Percentiles rank a stretch among this genome's conserved stretches.
phyloP scores from a whole-genome alignment of 2,797 vertebrate species.

The Acrocephalus scirpaceus region DNA sequence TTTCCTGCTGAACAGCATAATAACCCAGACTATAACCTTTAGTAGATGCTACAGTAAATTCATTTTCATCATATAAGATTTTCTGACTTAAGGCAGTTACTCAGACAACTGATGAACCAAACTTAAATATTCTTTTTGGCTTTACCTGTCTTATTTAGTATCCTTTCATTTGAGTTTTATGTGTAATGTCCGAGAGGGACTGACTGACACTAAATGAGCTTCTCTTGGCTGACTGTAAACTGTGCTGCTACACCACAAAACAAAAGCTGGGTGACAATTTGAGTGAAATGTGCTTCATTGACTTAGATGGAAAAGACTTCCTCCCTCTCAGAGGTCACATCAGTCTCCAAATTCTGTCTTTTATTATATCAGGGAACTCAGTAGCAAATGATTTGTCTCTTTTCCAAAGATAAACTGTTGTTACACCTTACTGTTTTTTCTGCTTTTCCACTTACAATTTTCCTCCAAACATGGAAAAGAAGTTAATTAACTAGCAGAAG shows the following conservation, averaged over 20 bases:
- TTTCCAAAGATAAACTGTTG: neutral
- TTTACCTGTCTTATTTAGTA: neutral
- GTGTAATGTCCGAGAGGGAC: neutral
- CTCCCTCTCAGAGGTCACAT: neutral
- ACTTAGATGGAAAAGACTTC: neutral
- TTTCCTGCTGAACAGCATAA: neutral
- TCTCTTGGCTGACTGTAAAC: neutral
- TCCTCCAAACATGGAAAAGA: neutral
- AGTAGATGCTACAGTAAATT: neutral
- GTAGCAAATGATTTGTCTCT: neutral
- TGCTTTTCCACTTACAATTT: neutral
- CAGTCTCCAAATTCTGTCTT: neutral
- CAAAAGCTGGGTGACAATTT: neutral
- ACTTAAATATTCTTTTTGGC: neutral
- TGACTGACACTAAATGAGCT: neutral
- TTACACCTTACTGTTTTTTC: neutral
- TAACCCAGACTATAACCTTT: neutral
- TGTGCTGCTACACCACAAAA: neutral
- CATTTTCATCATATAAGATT: neutral
- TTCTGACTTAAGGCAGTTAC: neutral
- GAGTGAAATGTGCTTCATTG: neutral
- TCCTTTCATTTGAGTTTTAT: neutral
- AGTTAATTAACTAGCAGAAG: neutral
- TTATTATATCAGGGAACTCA: neutral
- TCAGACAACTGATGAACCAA: neutral